These are phyloP conservation scores for Clitarchus hookeri DNA, from an alignment of 2,888 invertebrate genomes.

Conservation along the genomic window DNA sequence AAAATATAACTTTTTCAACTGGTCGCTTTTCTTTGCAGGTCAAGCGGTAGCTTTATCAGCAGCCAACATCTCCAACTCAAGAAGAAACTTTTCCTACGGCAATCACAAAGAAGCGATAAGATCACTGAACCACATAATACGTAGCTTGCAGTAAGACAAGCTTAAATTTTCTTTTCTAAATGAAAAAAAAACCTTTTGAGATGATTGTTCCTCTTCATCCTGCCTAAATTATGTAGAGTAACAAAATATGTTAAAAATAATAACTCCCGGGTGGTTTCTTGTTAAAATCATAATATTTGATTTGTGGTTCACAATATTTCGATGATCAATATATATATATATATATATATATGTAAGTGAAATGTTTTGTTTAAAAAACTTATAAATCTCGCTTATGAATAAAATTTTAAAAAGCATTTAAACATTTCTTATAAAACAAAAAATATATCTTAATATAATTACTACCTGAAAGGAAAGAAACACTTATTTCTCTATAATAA, in stretches of 20 bases:
- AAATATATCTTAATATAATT: too few relatives aligned
- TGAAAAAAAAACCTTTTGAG: background rate
- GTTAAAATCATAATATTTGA: background rate
- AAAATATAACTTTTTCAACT: background rate
- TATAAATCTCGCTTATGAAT: too few relatives aligned
- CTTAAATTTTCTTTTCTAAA: background rate
- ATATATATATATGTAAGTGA: too few relatives aligned
- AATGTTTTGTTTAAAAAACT: too few relatives aligned
- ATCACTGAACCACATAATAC: background rate
- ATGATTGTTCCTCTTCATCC: background rate
- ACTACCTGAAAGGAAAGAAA: too few relatives aligned
- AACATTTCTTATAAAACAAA: too few relatives aligned
- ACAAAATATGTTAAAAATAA: conserved; percentile 14
- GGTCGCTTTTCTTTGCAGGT: background rate
- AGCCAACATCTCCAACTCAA: background rate
- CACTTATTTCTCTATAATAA: too few relatives aligned
- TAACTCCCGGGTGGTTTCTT: background rate
- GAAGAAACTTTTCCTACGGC: background rate
- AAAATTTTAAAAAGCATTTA: too few relatives aligned
- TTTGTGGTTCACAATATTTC: background rate
- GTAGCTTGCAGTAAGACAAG: background rate
- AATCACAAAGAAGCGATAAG: background rate
- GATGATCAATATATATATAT: too few relatives aligned
- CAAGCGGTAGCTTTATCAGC: conserved; percentile 5
- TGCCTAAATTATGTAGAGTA: background rate